These are phyloP conservation scores for Xestia rhomboidea DNA, from an alignment of 2,888 invertebrate species.

Conservation along the genomic window DNA sequence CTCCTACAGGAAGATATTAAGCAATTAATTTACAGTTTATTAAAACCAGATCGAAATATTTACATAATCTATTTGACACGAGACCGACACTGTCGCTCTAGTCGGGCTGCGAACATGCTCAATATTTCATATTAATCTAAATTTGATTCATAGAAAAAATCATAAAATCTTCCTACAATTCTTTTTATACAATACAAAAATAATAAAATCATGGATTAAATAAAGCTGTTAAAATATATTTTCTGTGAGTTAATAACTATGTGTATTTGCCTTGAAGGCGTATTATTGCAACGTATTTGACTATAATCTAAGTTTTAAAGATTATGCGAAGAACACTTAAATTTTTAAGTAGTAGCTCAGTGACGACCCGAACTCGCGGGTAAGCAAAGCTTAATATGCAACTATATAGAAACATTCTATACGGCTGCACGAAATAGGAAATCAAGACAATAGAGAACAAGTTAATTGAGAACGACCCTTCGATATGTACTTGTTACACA, in stretches of 20 bases:
- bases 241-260: constrained; percentile 70
- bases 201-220: constrained; percentile 83
- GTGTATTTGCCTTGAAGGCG: constrained; percentile 82
- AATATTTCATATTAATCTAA: constrained; percentile 72
- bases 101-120: constrained; percentile 67
- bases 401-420: constrained; percentile 43
- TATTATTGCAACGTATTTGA: constrained; percentile 86
- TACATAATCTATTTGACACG: constrained; percentile 78
- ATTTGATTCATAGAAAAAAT: constrained; percentile 79
- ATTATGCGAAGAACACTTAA: constrained; percentile 80
- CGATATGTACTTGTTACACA: constrained; percentile 66
- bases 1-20: constrained; percentile 76
- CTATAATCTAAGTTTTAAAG: constrained; percentile 79
- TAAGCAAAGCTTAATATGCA: constrained; percentile 44
- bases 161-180: constrained; percentile 73
- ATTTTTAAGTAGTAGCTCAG: constrained; percentile 69
- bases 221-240: constrained; percentile 79
- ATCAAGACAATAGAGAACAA: constrained; percentile 47
- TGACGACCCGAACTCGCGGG: constrained; percentile 39
- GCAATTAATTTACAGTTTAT: constrained; percentile 80
- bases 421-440: constrained; percentile 61
- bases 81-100: constrained; percentile 67
- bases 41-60: constrained; percentile 85
- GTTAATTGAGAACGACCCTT: constrained; percentile 56
- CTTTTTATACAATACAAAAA: constrained; percentile 82